Base-by-base conservation (phyloP, 1,140 invertebrate species). In the Gryon sp. region DNA sequence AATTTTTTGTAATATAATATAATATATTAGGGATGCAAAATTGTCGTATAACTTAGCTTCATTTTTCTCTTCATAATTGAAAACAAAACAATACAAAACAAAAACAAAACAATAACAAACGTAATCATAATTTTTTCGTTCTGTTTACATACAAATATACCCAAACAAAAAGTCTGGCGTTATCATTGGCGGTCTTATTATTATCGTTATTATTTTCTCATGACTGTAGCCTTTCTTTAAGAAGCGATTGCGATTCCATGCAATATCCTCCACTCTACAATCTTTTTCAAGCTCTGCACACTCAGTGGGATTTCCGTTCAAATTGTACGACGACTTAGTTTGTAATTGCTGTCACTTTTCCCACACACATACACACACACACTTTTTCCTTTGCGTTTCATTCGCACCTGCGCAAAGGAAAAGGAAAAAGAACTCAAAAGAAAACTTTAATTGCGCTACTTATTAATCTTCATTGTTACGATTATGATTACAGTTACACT, bases 401-500 rank as follows among this genome's bases (percentile, higher is more conserved):
- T n/a, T 28, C 28, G 19, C 18, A 22, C 16, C 7, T 16, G 20
- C 36, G 38, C 2, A 46, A 30, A 19, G n/a, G n/a, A n/a, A n/a
- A n/a, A n/a, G n/a, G n/a, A n/a, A n/a, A n/a, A n/a, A n/a, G n/a
- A n/a, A n/a, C n/a, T n/a, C n/a, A n/a, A n/a, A n/a, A n/a, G n/a
- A n/a, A n/a, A n/a, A 22, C 20, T 72, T 62, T 62, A 72, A 72
- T 62, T 72, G 48, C 26, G 30, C 57, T 46, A 48, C 55, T 72
- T 72, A 72, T 72, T 62, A 72, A 62, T 48, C 46, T 50, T 62
- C 55, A 72, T 72, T n/a, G 50, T 72, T 62, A 72, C 12, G 14
- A 19, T 72, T 72, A 62, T 48, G 28, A 34, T 72, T 38, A 55
- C 28, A 38, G 60, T 19, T 62, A 62, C 53, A 36, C n/a, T 32